Percentiles rank a stretch among this genome's conserved stretches.
These are phyloP conservation scores for Lithophane leautieri DNA, from an alignment of 2,888 invertebrate genomes.

Conservation along the genomic window DNA sequence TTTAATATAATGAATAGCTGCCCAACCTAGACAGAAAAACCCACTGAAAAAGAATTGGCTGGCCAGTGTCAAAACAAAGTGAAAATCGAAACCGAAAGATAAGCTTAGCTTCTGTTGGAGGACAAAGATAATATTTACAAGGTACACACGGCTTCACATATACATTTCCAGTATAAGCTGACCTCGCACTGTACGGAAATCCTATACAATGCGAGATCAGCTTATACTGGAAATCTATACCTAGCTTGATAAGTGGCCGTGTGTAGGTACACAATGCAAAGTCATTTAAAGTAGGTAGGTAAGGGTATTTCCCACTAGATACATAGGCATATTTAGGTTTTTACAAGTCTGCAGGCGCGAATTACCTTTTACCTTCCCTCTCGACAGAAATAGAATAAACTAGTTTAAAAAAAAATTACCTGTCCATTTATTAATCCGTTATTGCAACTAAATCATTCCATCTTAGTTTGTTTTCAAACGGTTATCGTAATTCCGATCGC, in stretches of 20 bases:
- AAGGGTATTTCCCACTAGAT: background rate
- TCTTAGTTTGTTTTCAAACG: background rate
- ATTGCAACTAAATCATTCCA: background rate
- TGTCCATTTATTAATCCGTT: background rate
- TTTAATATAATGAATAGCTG: background rate
- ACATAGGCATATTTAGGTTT: background rate
- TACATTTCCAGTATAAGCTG: too few species aligned
- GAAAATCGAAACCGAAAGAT: background rate
- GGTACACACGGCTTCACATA: too few species aligned
- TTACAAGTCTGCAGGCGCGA: background rate
- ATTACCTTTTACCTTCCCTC: too few species aligned
- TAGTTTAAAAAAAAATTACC: background rate
- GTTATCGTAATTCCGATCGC: background rate
- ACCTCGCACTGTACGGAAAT: too few species aligned
- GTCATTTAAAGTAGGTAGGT: background rate
- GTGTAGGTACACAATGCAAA: background rate
- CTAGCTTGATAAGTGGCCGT: too few species aligned
- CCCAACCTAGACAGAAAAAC: background rate
- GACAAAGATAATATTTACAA: background rate
- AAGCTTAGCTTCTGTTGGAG: background rate
- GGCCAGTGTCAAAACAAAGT: background rate
- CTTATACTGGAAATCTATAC: too few species aligned
- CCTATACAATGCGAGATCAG: too few species aligned
- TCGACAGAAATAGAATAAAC: too few species aligned
- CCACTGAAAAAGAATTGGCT: background rate